phyloP scores from a whole-genome alignment of 2,113 vertebrate species.

The Cheirogaleus medius region DNA sequence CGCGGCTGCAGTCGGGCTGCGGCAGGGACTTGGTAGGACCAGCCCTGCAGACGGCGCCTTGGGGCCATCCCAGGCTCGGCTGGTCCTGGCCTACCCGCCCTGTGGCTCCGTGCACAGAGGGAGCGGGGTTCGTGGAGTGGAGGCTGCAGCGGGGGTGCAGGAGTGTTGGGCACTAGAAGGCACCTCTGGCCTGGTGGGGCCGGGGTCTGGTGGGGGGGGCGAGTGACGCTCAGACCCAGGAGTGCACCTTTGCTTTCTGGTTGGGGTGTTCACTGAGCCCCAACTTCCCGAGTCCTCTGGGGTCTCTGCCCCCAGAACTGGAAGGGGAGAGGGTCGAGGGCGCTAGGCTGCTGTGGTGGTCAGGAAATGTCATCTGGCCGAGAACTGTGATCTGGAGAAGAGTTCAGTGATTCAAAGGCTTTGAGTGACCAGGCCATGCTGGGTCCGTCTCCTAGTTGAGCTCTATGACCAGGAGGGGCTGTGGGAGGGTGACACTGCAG shows the following conservation, averaged over 20 bases:
- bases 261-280: background rate
- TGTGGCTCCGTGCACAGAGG: background rate
- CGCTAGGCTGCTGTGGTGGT: background rate
- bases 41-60: background rate
- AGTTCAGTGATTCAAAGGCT: no score
- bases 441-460: background rate
- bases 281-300: background rate
- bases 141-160: background rate
- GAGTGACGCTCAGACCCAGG: background rate
- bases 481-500: background rate
- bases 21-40: background rate
- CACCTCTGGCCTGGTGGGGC: no score
- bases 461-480: background rate
- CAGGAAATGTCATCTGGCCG: no score
- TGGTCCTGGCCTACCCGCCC: no score
- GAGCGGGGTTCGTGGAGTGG: background rate
- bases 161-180: background rate
- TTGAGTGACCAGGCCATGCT: rapidly evolving
- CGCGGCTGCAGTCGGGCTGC: background rate
- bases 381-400: background rate
- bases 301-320: background rate
- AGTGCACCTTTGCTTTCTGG: background rate
- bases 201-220: rapidly evolving
- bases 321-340: background rate
- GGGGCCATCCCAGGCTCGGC: background rate